phyloP scores from a whole-genome alignment of 2,888 invertebrate genomes.

The Platypus cylindrus region DNA sequence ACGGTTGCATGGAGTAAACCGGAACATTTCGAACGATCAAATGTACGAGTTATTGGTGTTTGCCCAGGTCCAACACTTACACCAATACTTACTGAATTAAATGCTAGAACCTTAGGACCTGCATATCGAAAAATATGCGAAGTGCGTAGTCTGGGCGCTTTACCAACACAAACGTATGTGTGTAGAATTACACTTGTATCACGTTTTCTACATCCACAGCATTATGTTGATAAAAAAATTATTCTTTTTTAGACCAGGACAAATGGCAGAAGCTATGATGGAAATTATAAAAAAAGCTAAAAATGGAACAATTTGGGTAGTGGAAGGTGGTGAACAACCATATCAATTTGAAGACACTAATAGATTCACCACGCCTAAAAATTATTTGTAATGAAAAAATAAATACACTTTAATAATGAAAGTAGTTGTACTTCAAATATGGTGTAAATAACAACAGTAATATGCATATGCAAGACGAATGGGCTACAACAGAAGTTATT shows the following conservation, averaged over 20 bases:
- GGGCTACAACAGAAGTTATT: no score
- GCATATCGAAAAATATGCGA: conserved; percentile 6
- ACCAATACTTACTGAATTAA: conserved; percentile 16
- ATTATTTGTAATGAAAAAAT: no score
- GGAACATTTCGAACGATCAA: conserved; percentile 29
- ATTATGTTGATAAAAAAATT: no score
- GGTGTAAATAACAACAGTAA: no score
- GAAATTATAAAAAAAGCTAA: conserved; percentile 28
- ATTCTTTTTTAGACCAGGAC: conserved; percentile 18
- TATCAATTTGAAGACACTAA: conserved; percentile 20
- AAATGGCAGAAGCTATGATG: conserved; percentile 23
- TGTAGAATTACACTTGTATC: no score
- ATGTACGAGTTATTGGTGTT: conserved; percentile 37
- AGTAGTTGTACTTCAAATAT: no score
- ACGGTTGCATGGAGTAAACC: conserved; percentile 7
- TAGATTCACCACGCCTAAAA: no score
- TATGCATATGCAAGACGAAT: no score
- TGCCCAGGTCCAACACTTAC: conserved; percentile 40
- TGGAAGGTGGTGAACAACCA: conserved; percentile 34
- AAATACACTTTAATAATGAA: no score
- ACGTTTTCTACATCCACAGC: no score
- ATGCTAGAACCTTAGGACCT: conserved; percentile 2
- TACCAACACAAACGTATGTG: no score
- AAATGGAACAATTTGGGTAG: conserved; percentile 37
- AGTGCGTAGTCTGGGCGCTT: no score